A percentile compares a stretch with the other conserved stretches of the same genome.
phyloP scores from a whole-genome alignment of 2,888 invertebrate species.

The Agrochola lychnidis region DNA sequence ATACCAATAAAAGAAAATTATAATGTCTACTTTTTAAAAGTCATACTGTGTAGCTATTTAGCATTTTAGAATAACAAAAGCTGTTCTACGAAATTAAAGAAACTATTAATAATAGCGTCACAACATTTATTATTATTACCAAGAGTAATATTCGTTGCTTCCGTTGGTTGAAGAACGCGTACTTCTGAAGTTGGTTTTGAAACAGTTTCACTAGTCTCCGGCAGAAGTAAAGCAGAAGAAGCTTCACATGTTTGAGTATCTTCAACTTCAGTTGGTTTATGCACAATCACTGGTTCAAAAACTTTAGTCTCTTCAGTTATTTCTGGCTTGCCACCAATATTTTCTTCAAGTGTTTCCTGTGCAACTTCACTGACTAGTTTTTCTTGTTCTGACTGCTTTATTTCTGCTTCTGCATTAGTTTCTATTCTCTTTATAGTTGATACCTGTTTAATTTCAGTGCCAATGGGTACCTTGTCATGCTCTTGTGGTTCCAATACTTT shows the following conservation, averaged over 20 bases:
- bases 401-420: background rate
- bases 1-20: background rate
- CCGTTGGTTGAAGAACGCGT: background rate
- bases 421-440: background rate
- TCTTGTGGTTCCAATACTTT: background rate
- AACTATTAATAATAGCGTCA: conserved; percentile 23
- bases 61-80: conserved; percentile 19
- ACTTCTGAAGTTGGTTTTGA: conserved; percentile 2
- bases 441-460: background rate
- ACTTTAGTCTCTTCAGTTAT: background rate
- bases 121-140: conserved; percentile 55
- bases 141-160: conserved; percentile 4
- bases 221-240: background rate
- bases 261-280: background rate
- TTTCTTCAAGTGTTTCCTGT: background rate
- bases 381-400: background rate
- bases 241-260: background rate
- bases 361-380: background rate
- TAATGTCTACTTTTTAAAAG: background rate
- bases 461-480: background rate
- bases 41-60: conserved; percentile 45
- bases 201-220: background rate
- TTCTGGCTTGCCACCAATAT: background rate
- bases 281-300: background rate
- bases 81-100: conserved; percentile 29